Evolutionary conservation across 2,113 vertebrate genomes (phyloP), one percentile per base, ranked within the genome.

Genomic region (Phoenicopterus ruber): DNA sequence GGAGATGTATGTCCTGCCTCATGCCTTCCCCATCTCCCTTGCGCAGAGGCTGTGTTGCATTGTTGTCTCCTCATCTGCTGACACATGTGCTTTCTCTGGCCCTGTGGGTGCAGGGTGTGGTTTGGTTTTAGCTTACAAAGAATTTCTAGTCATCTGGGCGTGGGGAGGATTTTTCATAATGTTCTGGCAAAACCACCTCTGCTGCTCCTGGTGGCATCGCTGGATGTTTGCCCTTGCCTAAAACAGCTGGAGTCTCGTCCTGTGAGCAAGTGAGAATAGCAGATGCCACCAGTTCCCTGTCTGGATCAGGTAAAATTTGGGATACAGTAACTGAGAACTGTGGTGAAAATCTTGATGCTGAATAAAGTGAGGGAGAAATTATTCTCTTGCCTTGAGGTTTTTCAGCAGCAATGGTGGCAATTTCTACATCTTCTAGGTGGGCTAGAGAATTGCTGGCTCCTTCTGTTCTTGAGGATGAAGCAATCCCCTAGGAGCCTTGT

Each of bases 41-140:
- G 61, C 3, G 3, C 52, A 31, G 62, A 71, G 92, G 7, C 63
- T 54, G 36, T 6, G 29, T 36, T 84, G 59, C 65, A 2, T 32
- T 82, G 81, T 47, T 58, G 78, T 92, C 86, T 91, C 19, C 52
- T 67, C 54, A 21, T 67, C 81, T 96, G 91, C 94, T 96, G 89
- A 93, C 86, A 86, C 40, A 52, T 71, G 47, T 66, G 58, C 73
- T 90, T 94, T 93, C 77, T 24, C 83, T 62, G 71, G 55, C 91
- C 80, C 87, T 67, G 38, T 94, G 87, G 86, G 52, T 83, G 49
- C 76, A 90, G 95, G 95, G 95, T 91, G 95, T 50, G 96, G 94
- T 79, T 94, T 95, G 90, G 78, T 92, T 97, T 94, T 52, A 78
- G 86, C n/a, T 92, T 57, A 52, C 71, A 89, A 92, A 95, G 95